Base-by-base conservation (phyloP, 1,140 invertebrate species). In the Microvelia longipes region DNA sequence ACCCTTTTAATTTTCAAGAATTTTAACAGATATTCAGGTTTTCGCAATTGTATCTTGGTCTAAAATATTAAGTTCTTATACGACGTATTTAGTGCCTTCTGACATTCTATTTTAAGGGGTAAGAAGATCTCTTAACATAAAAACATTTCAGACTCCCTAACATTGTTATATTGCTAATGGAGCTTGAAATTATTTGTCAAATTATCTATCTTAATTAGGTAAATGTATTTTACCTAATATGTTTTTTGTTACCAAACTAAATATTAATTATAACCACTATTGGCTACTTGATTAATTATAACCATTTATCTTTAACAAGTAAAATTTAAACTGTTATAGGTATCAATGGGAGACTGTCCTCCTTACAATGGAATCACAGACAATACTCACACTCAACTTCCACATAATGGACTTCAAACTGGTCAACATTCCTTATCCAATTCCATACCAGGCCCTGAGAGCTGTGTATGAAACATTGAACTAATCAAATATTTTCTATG, bases 391-490 rank as follows among this genome's bases (percentile, higher is more conserved):
- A 80, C 79, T 73, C 81, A 80, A 74, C 74, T 80, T 29, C 69
- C 62, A 30, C 67, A 72, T 2, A 69, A 70, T 25, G 70, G 68
- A 60, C n/a, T n/a, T n/a, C n/a, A n/a, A n/a, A n/a, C n/a, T n/a
- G 81, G 82, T 74, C 81, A 83, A 76, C 81, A 82, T 77, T 88
- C 88, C 73, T 86, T 89, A 72, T 86, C 87, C 66, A 87, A 88
- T 76, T 85, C 86, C 35, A 86, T 89, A 80, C 87, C 87, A 60
- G 87, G 87, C 71, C 87, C 87, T 65, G 87, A 89, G 79, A 88
- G 87, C 82, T 89, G 87, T 80, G 87, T 89, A 72, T 74, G 73
- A 74, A 71, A 69, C 26, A 11, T n/a, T n/a, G n/a, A 65, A 60
- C 35, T 60, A 11, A 11, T 19, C 11, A 11, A 11, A 19, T 60